phyloP scores from a whole-genome alignment of 1,140 invertebrate species.

The Telenomus remus region DNA sequence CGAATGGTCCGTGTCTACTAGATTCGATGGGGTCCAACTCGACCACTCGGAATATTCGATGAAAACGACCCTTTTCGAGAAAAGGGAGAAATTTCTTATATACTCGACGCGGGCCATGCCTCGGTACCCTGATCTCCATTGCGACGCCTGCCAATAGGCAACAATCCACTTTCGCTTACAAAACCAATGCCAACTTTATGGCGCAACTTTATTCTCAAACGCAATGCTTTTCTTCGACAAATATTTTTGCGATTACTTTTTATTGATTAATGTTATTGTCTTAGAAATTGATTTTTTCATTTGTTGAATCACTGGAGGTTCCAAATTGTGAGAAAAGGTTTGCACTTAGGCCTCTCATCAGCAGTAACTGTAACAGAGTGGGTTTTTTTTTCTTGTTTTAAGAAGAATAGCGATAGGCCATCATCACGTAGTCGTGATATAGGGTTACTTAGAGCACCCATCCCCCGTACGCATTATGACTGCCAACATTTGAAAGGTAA shows the following conservation, averaged over 20 bases:
- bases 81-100: conserved; percentile 52
- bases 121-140: conserved; percentile 23
- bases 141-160: conserved; percentile 52
- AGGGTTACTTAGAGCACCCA: conserved; percentile 74
- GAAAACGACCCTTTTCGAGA: conserved; percentile 60
- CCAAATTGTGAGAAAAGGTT: neutral
- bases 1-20: conserved; percentile 72
- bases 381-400: conserved; percentile 58
- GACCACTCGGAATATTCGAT: conserved; percentile 69
- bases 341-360: too few species aligned
- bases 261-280: too few species aligned
- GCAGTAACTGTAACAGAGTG: too few species aligned
- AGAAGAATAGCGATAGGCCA: conserved; percentile 51
- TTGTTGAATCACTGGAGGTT: neutral
- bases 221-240: too few species aligned
- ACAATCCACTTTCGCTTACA: conserved; percentile 24
- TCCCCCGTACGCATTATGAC: conserved; percentile 67
- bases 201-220: neutral
- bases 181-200: conserved; percentile 6
- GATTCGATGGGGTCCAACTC: conserved; percentile 63
- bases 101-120: conserved; percentile 14
- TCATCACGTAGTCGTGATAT: conserved; percentile 76
- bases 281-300: too few species aligned
- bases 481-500: conserved; percentile 70
- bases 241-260: too few species aligned